A percentile compares a stretch with the other conserved stretches of the same genome.
Evolutionary conservation across 64 coral and sea anemone genomes (phyloP).

Genomic region (Montipora cactus): DNA sequence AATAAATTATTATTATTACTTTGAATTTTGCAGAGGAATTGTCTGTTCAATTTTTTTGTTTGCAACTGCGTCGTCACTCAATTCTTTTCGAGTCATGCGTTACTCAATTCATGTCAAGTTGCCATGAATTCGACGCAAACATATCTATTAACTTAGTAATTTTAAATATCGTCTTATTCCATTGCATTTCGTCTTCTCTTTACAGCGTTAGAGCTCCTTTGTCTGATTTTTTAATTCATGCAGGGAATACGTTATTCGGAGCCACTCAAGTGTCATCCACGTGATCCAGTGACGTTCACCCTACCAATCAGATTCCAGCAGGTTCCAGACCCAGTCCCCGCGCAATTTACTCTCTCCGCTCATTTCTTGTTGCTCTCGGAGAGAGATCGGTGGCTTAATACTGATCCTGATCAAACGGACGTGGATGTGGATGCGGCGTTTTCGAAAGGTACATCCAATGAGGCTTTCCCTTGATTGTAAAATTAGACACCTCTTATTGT

Average conservation of each 20-base stretch:
- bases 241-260: constrained; percentile 74
- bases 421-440: constrained; percentile 82
- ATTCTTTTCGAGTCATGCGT: no score
- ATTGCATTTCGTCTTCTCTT: no score
- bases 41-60: no score
- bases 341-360: constrained; percentile 80
- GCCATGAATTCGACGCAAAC: no score
- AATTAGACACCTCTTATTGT: no score
- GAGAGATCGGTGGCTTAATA: constrained; percentile 71
- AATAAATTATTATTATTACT: no score
- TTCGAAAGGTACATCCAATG: constrained; percentile 65
- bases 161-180: no score
- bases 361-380: constrained; percentile 84
- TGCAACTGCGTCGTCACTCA: no score
- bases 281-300: constrained; percentile 87
- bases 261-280: constrained; percentile 79
- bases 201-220: no score
- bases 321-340: constrained; percentile 90
- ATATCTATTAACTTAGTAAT: no score
- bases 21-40: no score
- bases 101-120: no score
- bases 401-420: constrained; percentile 24
- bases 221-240: neutral
- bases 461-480: neutral
- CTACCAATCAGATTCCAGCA: constrained; percentile 98